Evolutionary conservation across 2,888 invertebrate genomes (phyloP).

Genomic region (Phanerotoma sp.): DNA sequence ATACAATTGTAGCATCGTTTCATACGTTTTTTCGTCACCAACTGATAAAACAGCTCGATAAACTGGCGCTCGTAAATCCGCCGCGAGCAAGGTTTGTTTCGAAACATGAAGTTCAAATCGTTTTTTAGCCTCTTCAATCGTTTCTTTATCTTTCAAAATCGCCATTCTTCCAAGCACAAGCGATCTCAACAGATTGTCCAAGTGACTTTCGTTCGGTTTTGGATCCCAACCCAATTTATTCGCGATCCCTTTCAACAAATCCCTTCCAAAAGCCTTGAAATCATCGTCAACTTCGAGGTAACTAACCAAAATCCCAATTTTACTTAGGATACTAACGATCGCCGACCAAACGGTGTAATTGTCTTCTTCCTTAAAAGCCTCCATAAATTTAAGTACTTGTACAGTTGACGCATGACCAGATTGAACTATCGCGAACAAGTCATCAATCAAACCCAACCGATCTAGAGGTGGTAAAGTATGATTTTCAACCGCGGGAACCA

Average conservation of each 20-base stretch:
- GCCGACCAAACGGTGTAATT: slow-evolving; percentile 95
- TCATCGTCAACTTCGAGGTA: slow-evolving; percentile 75
- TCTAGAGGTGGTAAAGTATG: slow-evolving; percentile 84
- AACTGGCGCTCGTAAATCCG: slow-evolving; percentile 85
- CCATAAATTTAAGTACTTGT: slow-evolving; percentile 80
- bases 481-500: slow-evolving; percentile 79
- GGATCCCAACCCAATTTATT: slow-evolving; percentile 84
- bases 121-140: slow-evolving; percentile 74
- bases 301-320: slow-evolving; percentile 74
- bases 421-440: slow-evolving; percentile 89
- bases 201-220: slow-evolving; percentile 78
- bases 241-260: slow-evolving; percentile 72
- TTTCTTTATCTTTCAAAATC: slow-evolving; percentile 75
- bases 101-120: slow-evolving; percentile 70
- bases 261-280: slow-evolving; percentile 74
- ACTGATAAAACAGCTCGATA: slow-evolving; percentile 79
- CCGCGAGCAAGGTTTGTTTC: slow-evolving; percentile 67
- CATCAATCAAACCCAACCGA: slow-evolving; percentile 85
- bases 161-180: slow-evolving; percentile 82
- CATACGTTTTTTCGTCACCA: slow-evolving; percentile 70
- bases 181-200: slow-evolving; percentile 82
- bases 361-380: slow-evolving; percentile 81
- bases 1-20: slow-evolving; percentile 78
- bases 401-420: slow-evolving; percentile 82
- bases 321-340: slow-evolving; percentile 76